Evolutionary conservation across 1,140 invertebrate species (phyloP), one percentile per base, ranked within the genome.

Genomic region (Pomacea maculata): DNA sequence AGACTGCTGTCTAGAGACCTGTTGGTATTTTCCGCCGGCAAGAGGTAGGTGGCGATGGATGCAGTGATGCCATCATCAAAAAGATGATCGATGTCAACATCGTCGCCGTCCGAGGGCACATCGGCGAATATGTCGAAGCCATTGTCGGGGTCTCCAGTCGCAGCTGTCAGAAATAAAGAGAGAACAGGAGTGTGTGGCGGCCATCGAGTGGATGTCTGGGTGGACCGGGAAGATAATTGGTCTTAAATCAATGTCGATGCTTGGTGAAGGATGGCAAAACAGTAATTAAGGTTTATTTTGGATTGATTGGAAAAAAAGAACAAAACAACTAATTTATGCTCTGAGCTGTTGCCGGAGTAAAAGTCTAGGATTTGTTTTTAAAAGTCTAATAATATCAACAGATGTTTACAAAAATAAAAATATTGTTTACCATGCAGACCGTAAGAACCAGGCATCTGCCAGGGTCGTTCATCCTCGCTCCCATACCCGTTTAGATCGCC

Each of bases 61-160:
- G 75, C 75, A 11, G 75, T 77, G 75, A 77, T 52, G 75, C 61
- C 54, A n/a, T 77, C 75, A 45, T 65, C 75, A 67, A 77, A 77
- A 8, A 65, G 52, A 29, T 77, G 29, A n/a, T 77, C 75, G 54
- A 63, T 17, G 10, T 75, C 73, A 17, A 63, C 54, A n/a, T 77
- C 75, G 1, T 77, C 75, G 14, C 65, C 75, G 34, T 77, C 75
- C 3, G 75, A 52, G n/a, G 75, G 75, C 2, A 67, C 75, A 29
- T 65, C 75, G n/a, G 75, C 63, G 34, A 77, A 77, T n/a, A 77
- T 34, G 75, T 77, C 75, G 54, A 77, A 77, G 19, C 75, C 75
- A 29, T 77, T 77, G 75, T 77, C 75, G 9, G 75, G 75, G 75
- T 77, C 65, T 4, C 75, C 75, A 11, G 75, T 77, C 25, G 57